Base-by-base conservation (phyloP, 2,888 invertebrate species). In the Orthonychiurus folsomi region DNA sequence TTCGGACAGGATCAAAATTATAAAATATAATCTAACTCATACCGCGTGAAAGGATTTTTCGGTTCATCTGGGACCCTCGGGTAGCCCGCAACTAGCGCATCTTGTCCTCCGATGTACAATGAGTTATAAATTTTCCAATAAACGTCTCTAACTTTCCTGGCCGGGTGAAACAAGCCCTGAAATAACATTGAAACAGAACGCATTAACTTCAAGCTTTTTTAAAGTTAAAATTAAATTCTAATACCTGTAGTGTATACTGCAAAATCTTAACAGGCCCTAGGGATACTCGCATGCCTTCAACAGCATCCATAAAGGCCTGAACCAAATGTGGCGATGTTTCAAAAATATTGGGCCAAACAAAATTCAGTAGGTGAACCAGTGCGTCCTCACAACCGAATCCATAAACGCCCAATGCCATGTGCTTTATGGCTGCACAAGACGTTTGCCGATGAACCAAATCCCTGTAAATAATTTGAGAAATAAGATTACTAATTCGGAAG, bases 121-220 rank as follows among this genome's bases (percentile, higher is more conserved):
- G 96, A 95, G 80, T 99, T 99, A 80, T 97, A 99, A 73, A 96
- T 95, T 80, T 99, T 99, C 99, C 99, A 99, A 77, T 97, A 97
- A 0, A 99, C 99, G 77, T 99, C 99, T 27, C 99, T 86, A 0
- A 99, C 99, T 81, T 99, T 99, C 63, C 99, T 83, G 5, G 99
- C 99, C 1, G 99, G 99, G 80, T 99, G 99, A 79, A 99, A 99
- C 56, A 99, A 80, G 47, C 97, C 97, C 87, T 93, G 80, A 63
- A 83, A n/a, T n/a, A n/a, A n/a, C n/a, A 83, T 69, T 72, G 73
- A 73, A 55, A 62, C 50, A 47, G 2, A 56, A 56, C 52, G 48
- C 26, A n/a, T 54, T 55, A 15, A 50, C 26, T 47, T 28, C 12
- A 23, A 52, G 12, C 27, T 9, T 12, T 25, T 37, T 28, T 21